Base-by-base conservation (phyloP, 2,888 invertebrate species). In the Phlogophora meticulosa region DNA sequence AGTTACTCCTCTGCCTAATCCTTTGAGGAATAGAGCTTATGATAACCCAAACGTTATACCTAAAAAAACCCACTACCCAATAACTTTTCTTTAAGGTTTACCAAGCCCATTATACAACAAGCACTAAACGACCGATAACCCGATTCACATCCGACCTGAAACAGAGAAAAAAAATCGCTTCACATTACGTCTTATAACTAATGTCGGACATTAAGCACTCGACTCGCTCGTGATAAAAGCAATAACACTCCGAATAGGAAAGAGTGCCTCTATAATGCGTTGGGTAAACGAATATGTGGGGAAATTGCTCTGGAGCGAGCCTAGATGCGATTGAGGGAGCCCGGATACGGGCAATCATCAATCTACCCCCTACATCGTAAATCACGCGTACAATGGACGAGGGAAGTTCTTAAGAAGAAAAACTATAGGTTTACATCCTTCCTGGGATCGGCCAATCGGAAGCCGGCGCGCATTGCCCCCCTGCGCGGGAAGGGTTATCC, bases 371-470 rank as follows among this genome's bases (percentile, higher is more conserved):
- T 89, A 87, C 86, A 65, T 89, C 91, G 92, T 95, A 95, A 94
- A 95, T 95, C 95, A 95, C 93, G 93, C 92, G 90, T 89, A 95
- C 95, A 95, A 95, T 95, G 92, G 91, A 90, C 93, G 91, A 81
- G 91, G 95, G 95, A 95, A 95, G 94, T 94, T 94, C 95, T 95
- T 95, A 94, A 94, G 95, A 94, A 95, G 95, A 95, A 94, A 95
- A 95, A 95, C 95, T 95, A 95, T 95, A 95, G 95, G 95, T 95
- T 82, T 94, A 95, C 94, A 94, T 95, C 95, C 95, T 95, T 95
- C 95, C 95, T 91, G 93, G 91, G 91, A 87, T 90, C 91, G 92
- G 92, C 95, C 95, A 95, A 95, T 95, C 95, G 95, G 95, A 95
- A 92, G 91, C 91, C 86, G 83, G 89, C 83, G 76, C 78, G 79